Conservation (phyloP, 2,888 invertebrate genomes). For the Drosophila eohydei region DNA sequence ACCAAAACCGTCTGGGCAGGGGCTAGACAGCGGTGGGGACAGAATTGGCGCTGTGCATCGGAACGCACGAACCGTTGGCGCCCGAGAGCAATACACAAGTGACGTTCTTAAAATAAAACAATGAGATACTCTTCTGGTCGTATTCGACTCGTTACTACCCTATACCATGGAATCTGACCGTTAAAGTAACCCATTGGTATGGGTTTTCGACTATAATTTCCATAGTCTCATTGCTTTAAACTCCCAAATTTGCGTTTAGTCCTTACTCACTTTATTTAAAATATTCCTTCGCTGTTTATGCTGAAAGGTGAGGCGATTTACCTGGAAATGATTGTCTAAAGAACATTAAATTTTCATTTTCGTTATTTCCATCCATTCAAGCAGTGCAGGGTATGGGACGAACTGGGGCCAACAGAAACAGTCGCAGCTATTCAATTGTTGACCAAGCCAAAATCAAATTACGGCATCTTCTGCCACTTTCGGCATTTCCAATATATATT, state of each 20-base stretch:
- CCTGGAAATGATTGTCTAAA: too few species aligned
- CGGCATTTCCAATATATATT: background rate
- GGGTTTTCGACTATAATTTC: fast-evolving
- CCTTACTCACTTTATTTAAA: too few species aligned
- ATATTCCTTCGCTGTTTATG: too few species aligned
- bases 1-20: constrained; percentile 25
- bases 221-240: background rate
- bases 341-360: background rate
- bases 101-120: constrained; percentile 71
- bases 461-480: background rate
- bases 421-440: constrained; percentile 23
- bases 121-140: constrained; percentile 1
- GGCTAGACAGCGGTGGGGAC: constrained; percentile 64
- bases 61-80: constrained; percentile 73
- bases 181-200: background rate
- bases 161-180: background rate
- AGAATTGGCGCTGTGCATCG: constrained; percentile 38
- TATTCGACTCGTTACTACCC: constrained; percentile 20
- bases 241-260: too few species aligned
- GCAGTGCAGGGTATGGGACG: constrained; percentile 7
- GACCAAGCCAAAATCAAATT: constrained; percentile 28
- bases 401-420: constrained; percentile 22
- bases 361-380: background rate
- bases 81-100: constrained; percentile 64
- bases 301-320: background rate